These are phyloP conservation scores for Ptiloglossa arizonensis DNA, from an alignment of 1,140 invertebrate genomes.

Conservation along the genomic window DNA sequence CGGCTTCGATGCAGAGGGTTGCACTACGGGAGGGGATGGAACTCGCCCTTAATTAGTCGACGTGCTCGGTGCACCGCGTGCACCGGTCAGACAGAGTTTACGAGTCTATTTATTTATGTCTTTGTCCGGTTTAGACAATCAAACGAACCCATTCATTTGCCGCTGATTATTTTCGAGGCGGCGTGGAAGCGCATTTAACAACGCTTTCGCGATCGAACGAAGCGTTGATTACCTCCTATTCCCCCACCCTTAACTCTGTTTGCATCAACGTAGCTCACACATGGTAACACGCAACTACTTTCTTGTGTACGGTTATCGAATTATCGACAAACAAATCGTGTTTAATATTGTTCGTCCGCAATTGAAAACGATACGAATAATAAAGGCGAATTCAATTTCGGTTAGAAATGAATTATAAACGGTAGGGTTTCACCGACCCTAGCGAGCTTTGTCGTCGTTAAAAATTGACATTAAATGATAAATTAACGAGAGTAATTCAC, in stretches of 20 bases:
- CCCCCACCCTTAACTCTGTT: neutral
- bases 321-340: too few relatives aligned
- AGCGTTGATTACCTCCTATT: constrained; percentile 17
- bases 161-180: constrained; percentile 35
- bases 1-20: neutral
- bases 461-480: too few relatives aligned
- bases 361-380: too few relatives aligned
- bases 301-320: too few relatives aligned
- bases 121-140: constrained; percentile 22
- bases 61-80: neutral
- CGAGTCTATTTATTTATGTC: too few relatives aligned
- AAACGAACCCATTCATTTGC: constrained; percentile 28
- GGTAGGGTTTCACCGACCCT: too few relatives aligned
- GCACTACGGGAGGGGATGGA: neutral
- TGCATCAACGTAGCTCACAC: constrained; percentile 24
- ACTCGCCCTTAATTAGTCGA: constrained; percentile 28
- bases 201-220: constrained; percentile 10
- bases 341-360: too few relatives aligned
- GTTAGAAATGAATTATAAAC: too few relatives aligned
- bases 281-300: neutral
- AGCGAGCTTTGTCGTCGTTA: too few relatives aligned
- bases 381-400: too few relatives aligned
- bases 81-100: constrained; percentile 10
- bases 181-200: constrained; percentile 6
- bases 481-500: too few relatives aligned